Conservation (phyloP, 2,113 vertebrate genomes). For the Okapia johnstoni region DNA sequence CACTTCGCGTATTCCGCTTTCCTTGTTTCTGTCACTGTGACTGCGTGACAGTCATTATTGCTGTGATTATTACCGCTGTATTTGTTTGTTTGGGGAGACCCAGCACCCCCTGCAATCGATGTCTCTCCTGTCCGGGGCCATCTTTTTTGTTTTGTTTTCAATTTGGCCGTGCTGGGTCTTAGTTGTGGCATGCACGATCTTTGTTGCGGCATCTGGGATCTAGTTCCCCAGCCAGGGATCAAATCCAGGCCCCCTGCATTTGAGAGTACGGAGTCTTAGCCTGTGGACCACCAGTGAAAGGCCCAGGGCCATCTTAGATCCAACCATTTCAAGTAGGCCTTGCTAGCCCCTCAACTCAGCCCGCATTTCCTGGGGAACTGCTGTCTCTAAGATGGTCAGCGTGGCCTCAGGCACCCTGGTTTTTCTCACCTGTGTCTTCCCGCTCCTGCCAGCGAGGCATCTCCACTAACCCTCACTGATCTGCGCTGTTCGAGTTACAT, state of each 20-base stretch:
- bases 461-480: rapidly evolving
- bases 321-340: rapidly evolving
- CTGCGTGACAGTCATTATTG: rapidly evolving
- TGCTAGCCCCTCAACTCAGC: rapidly evolving
- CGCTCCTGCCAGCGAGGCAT: rapidly evolving
- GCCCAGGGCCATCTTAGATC: neutral
- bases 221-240: neutral
- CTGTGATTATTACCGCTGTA: neutral
- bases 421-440: neutral
- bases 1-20: rapidly evolving
- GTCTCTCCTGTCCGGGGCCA: rapidly evolving
- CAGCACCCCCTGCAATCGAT: neutral
- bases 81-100: neutral
- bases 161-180: neutral
- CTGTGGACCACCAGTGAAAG: neutral
- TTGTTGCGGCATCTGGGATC: neutral
- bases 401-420: rapidly evolving
- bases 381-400: rapidly evolving
- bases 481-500: rapidly evolving
- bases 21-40: rapidly evolving
- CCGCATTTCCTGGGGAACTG: rapidly evolving
- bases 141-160: neutral
- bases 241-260: neutral
- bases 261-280: neutral
- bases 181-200: neutral